Evolutionary conservation across 2,797 vertebrate species (phyloP).

Genomic region (Megalops cyprinoides): DNA sequence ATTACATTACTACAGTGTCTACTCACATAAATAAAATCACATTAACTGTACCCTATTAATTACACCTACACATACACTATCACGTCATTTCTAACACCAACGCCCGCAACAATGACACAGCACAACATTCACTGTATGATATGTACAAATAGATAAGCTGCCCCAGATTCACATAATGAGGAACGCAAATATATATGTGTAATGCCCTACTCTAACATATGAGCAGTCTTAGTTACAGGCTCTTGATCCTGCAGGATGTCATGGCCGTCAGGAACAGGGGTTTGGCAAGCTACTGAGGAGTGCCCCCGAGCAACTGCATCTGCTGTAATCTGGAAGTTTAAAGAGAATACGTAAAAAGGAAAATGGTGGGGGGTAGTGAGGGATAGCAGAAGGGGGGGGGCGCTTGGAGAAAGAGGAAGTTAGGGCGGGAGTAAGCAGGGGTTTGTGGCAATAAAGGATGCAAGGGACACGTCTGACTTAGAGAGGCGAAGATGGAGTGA

Average conservation of each 20-base stretch:
- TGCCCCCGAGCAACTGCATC: conserved; percentile 28
- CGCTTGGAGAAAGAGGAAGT: background rate
- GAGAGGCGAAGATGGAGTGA: background rate
- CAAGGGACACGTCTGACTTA: background rate
- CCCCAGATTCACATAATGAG: too few relatives aligned
- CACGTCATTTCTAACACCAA: background rate
- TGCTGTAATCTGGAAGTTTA: conserved; percentile 26
- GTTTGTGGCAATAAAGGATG: background rate
- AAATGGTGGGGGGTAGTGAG: background rate
- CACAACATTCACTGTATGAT: background rate
- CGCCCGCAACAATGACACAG: background rate
- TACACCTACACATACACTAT: background rate
- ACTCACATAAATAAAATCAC: background rate
- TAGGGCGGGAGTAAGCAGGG: background rate
- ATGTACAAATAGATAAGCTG: too few relatives aligned
- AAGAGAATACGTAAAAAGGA: conserved; percentile 36
- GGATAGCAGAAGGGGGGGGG: background rate
- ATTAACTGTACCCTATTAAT: background rate
- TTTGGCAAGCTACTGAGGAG: conserved; percentile 3
- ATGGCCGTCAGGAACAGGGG: background rate
- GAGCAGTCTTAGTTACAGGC: too few relatives aligned
- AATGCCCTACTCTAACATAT: background rate
- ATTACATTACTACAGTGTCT: background rate
- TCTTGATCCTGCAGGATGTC: background rate
- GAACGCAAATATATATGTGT: background rate